These are phyloP conservation scores for Zoanthus solanderi DNA, from an alignment of 92 coral and sea anemone species.

Conservation along the genomic window DNA sequence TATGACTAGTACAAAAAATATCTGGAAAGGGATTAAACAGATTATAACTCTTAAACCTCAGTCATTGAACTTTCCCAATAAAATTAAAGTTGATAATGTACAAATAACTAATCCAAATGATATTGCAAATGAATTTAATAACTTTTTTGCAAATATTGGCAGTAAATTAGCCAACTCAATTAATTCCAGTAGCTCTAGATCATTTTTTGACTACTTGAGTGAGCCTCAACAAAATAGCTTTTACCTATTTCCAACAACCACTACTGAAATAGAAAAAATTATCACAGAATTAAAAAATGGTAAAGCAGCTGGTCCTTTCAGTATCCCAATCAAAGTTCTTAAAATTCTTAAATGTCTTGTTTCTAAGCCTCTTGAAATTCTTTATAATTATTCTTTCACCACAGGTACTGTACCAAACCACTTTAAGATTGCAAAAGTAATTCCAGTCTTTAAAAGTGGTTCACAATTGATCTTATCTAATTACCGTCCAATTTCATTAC, in stretches of 20 bases:
- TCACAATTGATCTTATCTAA: constrained; percentile 36
- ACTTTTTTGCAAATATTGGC: not conserved
- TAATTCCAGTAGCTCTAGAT: not conserved
- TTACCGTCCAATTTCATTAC: constrained; percentile 36
- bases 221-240: constrained; percentile 27
- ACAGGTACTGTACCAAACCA: constrained; percentile 61
- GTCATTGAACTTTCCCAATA: not conserved
- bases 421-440: too few species aligned
- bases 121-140: not conserved
- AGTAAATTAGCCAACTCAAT: not conserved
- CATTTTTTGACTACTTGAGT: constrained; percentile 18
- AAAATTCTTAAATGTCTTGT: constrained; percentile 33
- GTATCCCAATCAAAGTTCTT: constrained; percentile 57
- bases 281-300: constrained; percentile 27
- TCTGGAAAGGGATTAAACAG: constrained; percentile 60
- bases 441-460: constrained; percentile 36
- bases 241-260: constrained; percentile 47
- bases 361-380: constrained; percentile 50
- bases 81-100: not conserved
- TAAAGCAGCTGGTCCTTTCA: constrained; percentile 64
- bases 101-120: not conserved
- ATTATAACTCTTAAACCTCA: constrained; percentile 9
- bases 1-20: constrained; percentile 44
- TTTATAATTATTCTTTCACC: constrained; percentile 48
- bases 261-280: constrained; percentile 42